A percentile compares a stretch with the other conserved stretches of the same genome.
Conservation (phyloP, 2,797 vertebrate genomes). For the Galaxias olidus region DNA sequence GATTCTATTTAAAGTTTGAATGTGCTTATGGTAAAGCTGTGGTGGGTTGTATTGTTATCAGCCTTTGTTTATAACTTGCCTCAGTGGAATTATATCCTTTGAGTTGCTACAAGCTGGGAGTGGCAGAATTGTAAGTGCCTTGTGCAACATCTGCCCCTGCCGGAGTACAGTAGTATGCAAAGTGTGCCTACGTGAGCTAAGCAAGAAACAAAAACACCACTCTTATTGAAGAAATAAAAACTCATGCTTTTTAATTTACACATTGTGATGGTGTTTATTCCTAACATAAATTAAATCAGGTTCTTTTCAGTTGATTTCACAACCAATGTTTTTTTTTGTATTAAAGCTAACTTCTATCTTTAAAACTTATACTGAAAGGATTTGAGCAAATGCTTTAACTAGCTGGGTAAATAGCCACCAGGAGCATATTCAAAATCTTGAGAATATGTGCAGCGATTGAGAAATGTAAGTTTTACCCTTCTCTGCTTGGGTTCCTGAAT, state of each 20-base stretch:
- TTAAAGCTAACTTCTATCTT: background rate
- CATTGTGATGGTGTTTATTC: conserved; percentile 51
- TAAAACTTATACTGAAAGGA: no score
- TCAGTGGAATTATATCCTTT: conserved; percentile 60
- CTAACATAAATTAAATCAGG: background rate
- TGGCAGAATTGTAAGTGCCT: conserved; percentile 79
- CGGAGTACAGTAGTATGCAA: conserved; percentile 65
- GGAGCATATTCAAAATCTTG: no score
- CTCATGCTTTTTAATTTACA: conserved; percentile 79
- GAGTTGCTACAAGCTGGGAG: conserved; percentile 63
- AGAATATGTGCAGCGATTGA: no score
- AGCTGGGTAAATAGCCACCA: no score
- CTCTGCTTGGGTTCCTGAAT: no score
- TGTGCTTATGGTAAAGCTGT: conserved; percentile 69
- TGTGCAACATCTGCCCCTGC: conserved; percentile 74
- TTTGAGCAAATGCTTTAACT: no score
- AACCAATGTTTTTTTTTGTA: no score
- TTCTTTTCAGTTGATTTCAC: no score
- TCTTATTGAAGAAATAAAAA: conserved; percentile 66
- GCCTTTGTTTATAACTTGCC: conserved; percentile 55
- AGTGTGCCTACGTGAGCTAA: conserved; percentile 61
- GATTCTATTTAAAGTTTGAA: conserved; percentile 76
- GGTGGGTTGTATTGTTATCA: conserved; percentile 49
- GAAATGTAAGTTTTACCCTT: no score
- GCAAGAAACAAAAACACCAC: conserved; percentile 37